A percentile compares a stretch with the other conserved stretches of the same genome.
These are phyloP conservation scores for Linyphia triangularis DNA, from an alignment of 2,888 invertebrate genomes.

Conservation along the genomic window DNA sequence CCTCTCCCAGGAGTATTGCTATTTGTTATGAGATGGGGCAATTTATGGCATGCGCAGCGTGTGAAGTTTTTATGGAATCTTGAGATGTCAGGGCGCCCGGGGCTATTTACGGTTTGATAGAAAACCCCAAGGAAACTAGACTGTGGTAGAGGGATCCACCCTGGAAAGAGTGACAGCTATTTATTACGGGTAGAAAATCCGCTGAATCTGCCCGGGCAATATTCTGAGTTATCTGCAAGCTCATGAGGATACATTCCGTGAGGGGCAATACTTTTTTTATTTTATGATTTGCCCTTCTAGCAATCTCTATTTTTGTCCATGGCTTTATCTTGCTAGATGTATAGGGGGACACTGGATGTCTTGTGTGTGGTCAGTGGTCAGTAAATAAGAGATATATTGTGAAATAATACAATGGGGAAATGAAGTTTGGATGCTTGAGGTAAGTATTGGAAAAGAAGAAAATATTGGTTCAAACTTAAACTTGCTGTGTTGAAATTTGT, in stretches of 20 bases:
- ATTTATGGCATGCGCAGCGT: constrained; percentile 15
- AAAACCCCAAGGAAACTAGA: constrained; percentile 35
- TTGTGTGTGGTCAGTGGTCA: neutral
- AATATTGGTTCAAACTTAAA: too few species aligned
- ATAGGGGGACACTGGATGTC: neutral
- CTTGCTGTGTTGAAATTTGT: too few species aligned
- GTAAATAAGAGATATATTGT: too few species aligned
- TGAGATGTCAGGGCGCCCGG: neutral
- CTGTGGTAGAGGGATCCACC: constrained; percentile 5
- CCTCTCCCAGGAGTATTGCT: constrained; percentile 4
- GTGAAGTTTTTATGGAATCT: constrained; percentile 45
- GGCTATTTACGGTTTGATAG: constrained; percentile 63
- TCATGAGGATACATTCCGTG: neutral
- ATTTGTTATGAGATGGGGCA: constrained; percentile 17
- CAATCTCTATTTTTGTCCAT: neutral
- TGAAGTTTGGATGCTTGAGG: too few species aligned
- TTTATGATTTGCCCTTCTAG: constrained; percentile 10
- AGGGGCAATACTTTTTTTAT: constrained; percentile 41
- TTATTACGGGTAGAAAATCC: constrained; percentile 54
- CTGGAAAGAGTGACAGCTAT: constrained; percentile 49
- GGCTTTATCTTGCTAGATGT: constrained; percentile 1
- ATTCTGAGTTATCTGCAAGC: constrained; percentile 55
- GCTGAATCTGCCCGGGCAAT: constrained; percentile 52
- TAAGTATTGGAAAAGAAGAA: too few species aligned
- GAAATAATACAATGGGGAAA: too few species aligned